phyloP scores from a whole-genome alignment of 2,888 invertebrate species.

The Ectemnius cavifrons region DNA sequence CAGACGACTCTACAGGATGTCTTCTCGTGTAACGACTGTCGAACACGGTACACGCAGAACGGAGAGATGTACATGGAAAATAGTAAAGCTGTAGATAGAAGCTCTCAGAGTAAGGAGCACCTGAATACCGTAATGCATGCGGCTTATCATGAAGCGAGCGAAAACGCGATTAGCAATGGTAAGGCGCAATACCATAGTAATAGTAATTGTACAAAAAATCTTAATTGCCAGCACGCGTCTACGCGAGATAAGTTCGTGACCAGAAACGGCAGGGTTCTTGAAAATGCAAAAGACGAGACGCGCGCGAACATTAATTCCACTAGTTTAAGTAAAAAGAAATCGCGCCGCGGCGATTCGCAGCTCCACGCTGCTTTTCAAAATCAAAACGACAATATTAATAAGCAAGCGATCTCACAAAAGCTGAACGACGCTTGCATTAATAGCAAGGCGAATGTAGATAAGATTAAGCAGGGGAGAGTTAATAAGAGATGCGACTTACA shows the following conservation, averaged over 20 bases:
- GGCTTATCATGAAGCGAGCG: constrained; percentile 51
- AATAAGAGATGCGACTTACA: constrained; percentile 49
- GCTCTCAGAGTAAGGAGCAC: constrained; percentile 42
- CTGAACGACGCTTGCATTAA: constrained; percentile 34
- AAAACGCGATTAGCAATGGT: constrained; percentile 44
- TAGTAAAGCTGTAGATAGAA: constrained; percentile 34
- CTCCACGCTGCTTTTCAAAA: constrained; percentile 32
- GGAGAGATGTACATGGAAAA: constrained; percentile 38
- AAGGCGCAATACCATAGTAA: constrained; percentile 50
- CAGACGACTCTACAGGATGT: constrained; percentile 63
- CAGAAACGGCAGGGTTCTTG: constrained; percentile 42
- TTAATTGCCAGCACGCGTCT: constrained; percentile 39
- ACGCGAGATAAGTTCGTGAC: constrained; percentile 46
- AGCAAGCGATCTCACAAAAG: constrained; percentile 32
- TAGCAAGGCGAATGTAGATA: constrained; percentile 44
- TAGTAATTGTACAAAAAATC: constrained; percentile 43
- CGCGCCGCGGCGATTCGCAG: constrained; percentile 39
- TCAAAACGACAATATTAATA: constrained; percentile 41
- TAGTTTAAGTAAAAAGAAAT: constrained; percentile 46
- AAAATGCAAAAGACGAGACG: constrained; percentile 40
- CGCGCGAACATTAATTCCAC: constrained; percentile 29
- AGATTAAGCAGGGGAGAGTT: constrained; percentile 41
- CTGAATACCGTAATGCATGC: constrained; percentile 50
- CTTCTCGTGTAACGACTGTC: constrained; percentile 53
- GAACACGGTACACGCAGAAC: constrained; percentile 42